Percentiles rank a stretch among this genome's conserved stretches.
Evolutionary conservation across 2,113 vertebrate species (phyloP).

Genomic region (Bujurquina vittata): DNA sequence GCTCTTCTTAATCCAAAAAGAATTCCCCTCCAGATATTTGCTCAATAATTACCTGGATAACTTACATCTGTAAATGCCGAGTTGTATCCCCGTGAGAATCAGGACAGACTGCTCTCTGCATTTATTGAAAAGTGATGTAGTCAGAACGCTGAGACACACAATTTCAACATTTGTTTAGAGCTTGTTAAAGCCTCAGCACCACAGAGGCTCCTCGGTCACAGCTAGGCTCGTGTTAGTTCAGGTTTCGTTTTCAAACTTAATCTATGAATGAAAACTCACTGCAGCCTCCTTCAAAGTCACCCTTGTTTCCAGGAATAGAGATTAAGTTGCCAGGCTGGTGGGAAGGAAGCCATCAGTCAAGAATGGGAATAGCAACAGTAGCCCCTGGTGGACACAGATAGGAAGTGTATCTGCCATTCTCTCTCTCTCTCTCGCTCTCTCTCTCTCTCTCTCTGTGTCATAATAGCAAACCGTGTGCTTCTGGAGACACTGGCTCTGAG

Average conservation of each 20-base stretch:
- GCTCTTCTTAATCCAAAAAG: neutral
- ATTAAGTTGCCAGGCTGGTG: slow-evolving; percentile 19
- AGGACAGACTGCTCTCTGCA: neutral
- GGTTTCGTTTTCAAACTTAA: neutral
- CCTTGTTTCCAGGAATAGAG: slow-evolving; percentile 13
- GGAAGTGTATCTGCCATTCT: accelerated
- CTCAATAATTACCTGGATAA: neutral
- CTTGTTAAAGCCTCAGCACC: neutral
- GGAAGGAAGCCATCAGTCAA: neutral
- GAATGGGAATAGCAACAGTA: neutral
- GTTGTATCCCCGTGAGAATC: slow-evolving; percentile 7
- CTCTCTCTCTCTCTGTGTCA: too few species aligned
- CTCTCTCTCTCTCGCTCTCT: too few species aligned
- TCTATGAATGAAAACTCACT: slow-evolving; percentile 19
- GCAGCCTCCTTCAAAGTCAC: neutral
- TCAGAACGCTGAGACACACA: neutral
- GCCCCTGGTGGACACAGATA: slow-evolving; percentile 32
- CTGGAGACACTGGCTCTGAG: too few species aligned
- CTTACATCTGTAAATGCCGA: neutral
- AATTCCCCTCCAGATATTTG: neutral
- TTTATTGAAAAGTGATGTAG: neutral
- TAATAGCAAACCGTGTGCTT: too few species aligned
- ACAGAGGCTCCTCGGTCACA: neutral
- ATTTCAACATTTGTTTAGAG: neutral
- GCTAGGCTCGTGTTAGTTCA: neutral